phyloP scores from a whole-genome alignment of 2,888 invertebrate species.

The Podabrus alpinus region DNA sequence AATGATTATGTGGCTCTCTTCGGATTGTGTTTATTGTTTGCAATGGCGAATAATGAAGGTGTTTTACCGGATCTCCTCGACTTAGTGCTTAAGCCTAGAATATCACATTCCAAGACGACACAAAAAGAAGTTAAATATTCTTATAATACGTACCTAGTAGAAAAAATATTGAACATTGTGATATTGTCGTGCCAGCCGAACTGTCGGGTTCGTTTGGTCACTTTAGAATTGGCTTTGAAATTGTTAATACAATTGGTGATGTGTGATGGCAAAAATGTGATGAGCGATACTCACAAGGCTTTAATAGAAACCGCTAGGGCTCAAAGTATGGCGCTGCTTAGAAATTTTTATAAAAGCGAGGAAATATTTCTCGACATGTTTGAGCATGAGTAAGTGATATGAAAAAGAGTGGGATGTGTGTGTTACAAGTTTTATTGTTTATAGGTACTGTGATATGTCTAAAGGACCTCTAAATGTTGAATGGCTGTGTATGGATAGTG shows the following conservation, averaged over 20 bases:
- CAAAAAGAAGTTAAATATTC: slow-evolving; percentile 56
- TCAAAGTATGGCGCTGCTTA: slow-evolving; percentile 80
- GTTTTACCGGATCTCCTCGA: slow-evolving; percentile 82
- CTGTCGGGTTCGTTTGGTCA: slow-evolving; percentile 87
- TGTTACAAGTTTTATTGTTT: slow-evolving; percentile 18
- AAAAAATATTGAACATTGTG: slow-evolving; percentile 82
- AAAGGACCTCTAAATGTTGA: slow-evolving; percentile 87
- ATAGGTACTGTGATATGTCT: slow-evolving; percentile 84
- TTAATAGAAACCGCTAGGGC: slow-evolving; percentile 73
- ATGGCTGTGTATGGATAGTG: slow-evolving; percentile 95
- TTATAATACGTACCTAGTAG: slow-evolving; percentile 82
- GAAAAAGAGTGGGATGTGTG: neutral
- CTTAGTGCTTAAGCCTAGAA: slow-evolving; percentile 69
- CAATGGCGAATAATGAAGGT: slow-evolving; percentile 94
- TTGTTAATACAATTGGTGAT: slow-evolving; percentile 73
- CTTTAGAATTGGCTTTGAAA: slow-evolving; percentile 85
- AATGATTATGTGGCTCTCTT: slow-evolving; percentile 95
- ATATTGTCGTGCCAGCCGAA: slow-evolving; percentile 86
- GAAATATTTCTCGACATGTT: slow-evolving; percentile 99
- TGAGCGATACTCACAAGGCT: slow-evolving; percentile 71
- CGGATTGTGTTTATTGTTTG: slow-evolving; percentile 88
- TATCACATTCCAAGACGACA: slow-evolving; percentile 30
- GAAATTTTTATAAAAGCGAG: slow-evolving; percentile 95
- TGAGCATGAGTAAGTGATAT: slow-evolving; percentile 80
- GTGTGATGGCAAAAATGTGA: slow-evolving; percentile 61